phyloP scores from a whole-genome alignment of 1,140 invertebrate species.

The Hyles vespertilio region DNA sequence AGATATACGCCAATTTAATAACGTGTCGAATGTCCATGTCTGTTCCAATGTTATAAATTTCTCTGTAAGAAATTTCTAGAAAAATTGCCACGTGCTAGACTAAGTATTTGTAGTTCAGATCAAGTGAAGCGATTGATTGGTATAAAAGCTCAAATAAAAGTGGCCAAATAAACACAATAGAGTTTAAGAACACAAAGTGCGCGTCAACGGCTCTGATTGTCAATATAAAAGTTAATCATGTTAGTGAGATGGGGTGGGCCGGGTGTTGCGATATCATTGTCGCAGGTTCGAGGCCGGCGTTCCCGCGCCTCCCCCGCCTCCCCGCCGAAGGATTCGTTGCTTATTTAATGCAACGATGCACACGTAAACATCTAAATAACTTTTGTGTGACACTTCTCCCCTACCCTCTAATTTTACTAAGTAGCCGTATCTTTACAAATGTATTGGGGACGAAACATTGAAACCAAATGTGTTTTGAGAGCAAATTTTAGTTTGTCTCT shows the following conservation, averaged over 20 bases:
- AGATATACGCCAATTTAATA: conserved; percentile 8
- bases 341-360: conserved; percentile 72
- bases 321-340: conserved; percentile 62
- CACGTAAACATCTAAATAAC: conserved; percentile 75
- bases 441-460: conserved; percentile 43
- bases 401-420: conserved; percentile 70
- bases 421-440: conserved; percentile 68
- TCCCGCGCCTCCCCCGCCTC: conserved; percentile 14
- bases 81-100: no score
- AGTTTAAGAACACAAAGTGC: conserved; percentile 30
- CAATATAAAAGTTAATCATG: conserved; percentile 64
- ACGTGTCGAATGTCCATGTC: conserved; percentile 1
- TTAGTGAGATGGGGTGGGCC: conserved; percentile 47
- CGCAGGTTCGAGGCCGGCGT: conserved; percentile 37
- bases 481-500: conserved; percentile 25
- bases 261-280: conserved; percentile 55
- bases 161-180: conserved; percentile 9
- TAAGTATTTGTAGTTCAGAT: no score
- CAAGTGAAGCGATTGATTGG: no score
- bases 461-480: conserved; percentile 39
- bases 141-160: not conserved
- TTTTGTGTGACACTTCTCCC: conserved; percentile 68
- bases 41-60: no score
- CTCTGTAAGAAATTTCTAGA: no score
- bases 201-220: conserved; percentile 41